phyloP scores from a whole-genome alignment of 2,888 invertebrate species.

The Isoperla grammatica region DNA sequence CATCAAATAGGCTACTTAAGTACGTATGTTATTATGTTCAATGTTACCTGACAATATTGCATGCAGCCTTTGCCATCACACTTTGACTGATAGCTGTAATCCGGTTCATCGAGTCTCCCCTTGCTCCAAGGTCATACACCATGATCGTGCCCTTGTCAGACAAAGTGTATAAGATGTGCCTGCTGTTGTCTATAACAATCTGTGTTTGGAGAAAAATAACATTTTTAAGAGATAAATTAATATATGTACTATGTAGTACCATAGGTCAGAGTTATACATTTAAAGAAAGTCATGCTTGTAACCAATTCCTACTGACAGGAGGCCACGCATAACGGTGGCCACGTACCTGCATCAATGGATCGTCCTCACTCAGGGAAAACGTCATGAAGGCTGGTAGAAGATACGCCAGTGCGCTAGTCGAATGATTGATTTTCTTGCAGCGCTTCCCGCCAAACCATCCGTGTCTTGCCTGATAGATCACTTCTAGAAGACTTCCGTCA shows the following conservation, averaged over 20 bases:
- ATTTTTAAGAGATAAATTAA: too few relatives aligned
- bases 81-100: slow-evolving; percentile 70
- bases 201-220: slow-evolving; percentile 40
- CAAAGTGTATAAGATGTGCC: slow-evolving; percentile 83
- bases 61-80: slow-evolving; percentile 67
- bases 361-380: slow-evolving; percentile 73
- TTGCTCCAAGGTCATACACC: slow-evolving; percentile 82
- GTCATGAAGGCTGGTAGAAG: slow-evolving; percentile 85
- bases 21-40: not conserved
- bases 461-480: slow-evolving; percentile 81
- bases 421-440: slow-evolving; percentile 92
- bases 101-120: slow-evolving; percentile 64
- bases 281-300: too few relatives aligned
- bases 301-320: too few relatives aligned
- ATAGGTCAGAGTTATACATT: too few relatives aligned
- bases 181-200: slow-evolving; percentile 81
- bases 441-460: slow-evolving; percentile 89
- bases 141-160: slow-evolving; percentile 85
- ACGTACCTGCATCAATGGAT: slow-evolving; percentile 67
- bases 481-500: slow-evolving; percentile 92
- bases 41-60: slow-evolving; percentile 72
- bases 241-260: too few relatives aligned
- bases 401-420: slow-evolving; percentile 79
- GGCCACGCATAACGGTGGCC: too few relatives aligned
- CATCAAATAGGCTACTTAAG: too few relatives aligned